Base-by-base conservation (phyloP, 64 coral and sea anemone species). In the Actinia tenebrosa region DNA sequence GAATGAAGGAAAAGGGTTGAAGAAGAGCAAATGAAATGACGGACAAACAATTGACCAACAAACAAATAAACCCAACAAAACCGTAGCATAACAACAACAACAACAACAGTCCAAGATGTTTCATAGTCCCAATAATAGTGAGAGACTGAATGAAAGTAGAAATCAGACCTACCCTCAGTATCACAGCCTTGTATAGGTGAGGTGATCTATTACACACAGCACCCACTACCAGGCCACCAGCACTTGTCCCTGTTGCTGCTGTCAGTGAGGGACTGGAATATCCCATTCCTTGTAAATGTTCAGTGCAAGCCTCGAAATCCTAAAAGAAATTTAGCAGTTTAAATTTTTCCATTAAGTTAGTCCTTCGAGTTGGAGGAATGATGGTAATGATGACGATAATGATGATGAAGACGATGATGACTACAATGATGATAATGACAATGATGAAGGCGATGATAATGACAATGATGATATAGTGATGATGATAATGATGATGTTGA, bases 301-400 rank as follows among this genome's bases (percentile, higher is more conserved):
- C 22, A 14, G 90, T 75, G 59, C 97, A 99, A 44, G 97, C 93
- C 86, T 99, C 97, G 62, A 99, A 99, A 89, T 99, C 97, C 97
- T 99, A 53, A 66, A 66, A 66, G 4, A 50, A 66, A 9, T 58
- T 11, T 16, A 58, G 10, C 56, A 66, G 20, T 23, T 37, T 66
- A 66, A 23, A 66, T 7, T 25, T 8, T 61, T 10, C 14, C 59
- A 61, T 15, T 61, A 10, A 17, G 18, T 3, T 37, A 37, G 30
- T 37, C 30, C 30, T 37, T 37, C 30, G 30, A 37, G 30, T 37
- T 37, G 30, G 30, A 37, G 30, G 30, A 37, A 37, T 37, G 30
- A 37, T 37, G 30, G 30, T 37, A 37, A 37, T 37, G 30, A 37
- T 37, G 30, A 37, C 30, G 30, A 37, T 37, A 37, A 37, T 37